Conservation (phyloP, 92 coral and sea anemone species). For the Hydrozoanthus gracilis region DNA sequence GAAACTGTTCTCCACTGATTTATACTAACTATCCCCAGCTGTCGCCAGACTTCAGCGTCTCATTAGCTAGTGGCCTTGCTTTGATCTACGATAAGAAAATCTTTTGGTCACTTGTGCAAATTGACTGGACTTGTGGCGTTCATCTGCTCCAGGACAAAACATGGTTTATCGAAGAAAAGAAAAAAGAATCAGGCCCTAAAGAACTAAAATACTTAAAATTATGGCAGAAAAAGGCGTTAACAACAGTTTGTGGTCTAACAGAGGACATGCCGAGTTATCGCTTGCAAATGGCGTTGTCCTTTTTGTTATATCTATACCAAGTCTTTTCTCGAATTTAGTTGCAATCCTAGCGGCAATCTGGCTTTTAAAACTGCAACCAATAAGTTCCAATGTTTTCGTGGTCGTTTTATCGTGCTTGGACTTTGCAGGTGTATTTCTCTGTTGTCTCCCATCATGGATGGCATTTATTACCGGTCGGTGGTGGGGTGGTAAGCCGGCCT, state of each 20-base stretch:
- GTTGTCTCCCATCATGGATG: slow-evolving; percentile 25
- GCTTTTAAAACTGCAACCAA: slow-evolving; percentile 32
- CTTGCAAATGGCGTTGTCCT: background rate
- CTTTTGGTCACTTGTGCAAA: background rate
- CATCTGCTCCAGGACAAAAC: background rate
- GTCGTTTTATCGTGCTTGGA: slow-evolving; percentile 15
- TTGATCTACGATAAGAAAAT: background rate
- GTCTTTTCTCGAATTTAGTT: slow-evolving; percentile 25
- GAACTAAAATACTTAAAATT: background rate
- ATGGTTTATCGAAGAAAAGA: background rate
- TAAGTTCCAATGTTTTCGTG: slow-evolving; percentile 26
- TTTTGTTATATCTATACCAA: slow-evolving; percentile 28
- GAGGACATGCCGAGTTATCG: background rate
- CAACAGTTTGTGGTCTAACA: background rate
- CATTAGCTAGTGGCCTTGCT: background rate
- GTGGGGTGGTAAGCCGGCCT: slow-evolving; percentile 13
- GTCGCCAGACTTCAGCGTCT: background rate
- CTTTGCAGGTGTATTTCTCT: background rate
- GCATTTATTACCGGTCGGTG: slow-evolving; percentile 5
- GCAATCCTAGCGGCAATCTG: slow-evolving; percentile 22
- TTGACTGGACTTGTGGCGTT: background rate
- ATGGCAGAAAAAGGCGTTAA: background rate
- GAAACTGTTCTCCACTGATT: background rate
- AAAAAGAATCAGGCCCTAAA: background rate
- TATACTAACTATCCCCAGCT: background rate